phyloP scores from a whole-genome alignment of 2,797 vertebrate genomes.

The Hydrolagus colliei region DNA sequence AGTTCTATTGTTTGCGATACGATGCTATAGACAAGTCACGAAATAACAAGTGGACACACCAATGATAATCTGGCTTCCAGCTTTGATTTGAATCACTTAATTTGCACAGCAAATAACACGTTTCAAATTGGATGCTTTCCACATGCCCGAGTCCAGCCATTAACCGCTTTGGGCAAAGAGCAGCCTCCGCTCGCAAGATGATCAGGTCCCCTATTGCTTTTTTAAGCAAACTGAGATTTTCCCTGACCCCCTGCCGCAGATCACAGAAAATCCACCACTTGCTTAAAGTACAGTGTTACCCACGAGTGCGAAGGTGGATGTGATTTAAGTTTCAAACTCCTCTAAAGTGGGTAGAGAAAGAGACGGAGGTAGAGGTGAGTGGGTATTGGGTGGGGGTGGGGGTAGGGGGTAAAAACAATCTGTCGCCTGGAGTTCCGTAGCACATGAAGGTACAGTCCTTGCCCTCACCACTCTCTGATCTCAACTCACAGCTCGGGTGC shows the following conservation, averaged over 20 bases:
- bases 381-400: not conserved
- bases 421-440: too few species aligned
- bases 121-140: constrained; percentile 12
- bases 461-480: too few species aligned
- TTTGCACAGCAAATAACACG: not conserved
- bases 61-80: not conserved
- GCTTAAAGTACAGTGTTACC: too few species aligned
- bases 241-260: too few species aligned
- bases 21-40: not conserved
- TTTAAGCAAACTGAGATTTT: too few species aligned
- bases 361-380: not conserved
- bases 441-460: too few species aligned
- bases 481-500: too few species aligned
- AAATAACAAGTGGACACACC: not conserved
- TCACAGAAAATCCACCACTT: too few species aligned
- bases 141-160: not conserved
- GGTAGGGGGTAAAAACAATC: not conserved
- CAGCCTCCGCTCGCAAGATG: not conserved
- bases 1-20: not conserved
- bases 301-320: too few species aligned
- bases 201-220: too few species aligned
- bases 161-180: not conserved
- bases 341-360: not conserved
- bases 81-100: constrained; percentile 17
- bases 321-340: too few species aligned